Conservation (phyloP, 2,797 vertebrate species). For the Lutjanus campechanus region DNA sequence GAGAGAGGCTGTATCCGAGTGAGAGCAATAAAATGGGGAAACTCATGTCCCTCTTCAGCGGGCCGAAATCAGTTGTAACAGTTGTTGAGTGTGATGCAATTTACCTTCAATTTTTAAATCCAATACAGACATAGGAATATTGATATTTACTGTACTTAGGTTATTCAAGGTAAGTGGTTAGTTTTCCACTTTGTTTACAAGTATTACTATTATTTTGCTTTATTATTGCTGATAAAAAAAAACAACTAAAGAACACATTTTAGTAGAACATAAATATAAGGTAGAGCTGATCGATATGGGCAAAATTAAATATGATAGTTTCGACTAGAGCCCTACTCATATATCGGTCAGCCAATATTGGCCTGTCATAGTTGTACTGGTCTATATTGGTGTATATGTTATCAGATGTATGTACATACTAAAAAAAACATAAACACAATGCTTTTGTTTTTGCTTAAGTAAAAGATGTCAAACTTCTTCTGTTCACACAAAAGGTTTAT, state of each 20-base stretch:
- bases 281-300: neutral
- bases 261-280: slow-evolving; percentile 16
- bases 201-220: neutral
- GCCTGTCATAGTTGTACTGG: too few species aligned
- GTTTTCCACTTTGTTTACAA: slow-evolving; percentile 9
- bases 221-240: neutral
- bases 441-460: too few species aligned
- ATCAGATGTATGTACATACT: too few species aligned
- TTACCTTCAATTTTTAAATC: slow-evolving; percentile 19
- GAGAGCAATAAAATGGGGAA: slow-evolving; percentile 57
- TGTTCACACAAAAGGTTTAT: too few species aligned
- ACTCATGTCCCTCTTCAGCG: slow-evolving; percentile 60
- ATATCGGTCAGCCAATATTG: too few species aligned
- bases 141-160: slow-evolving; percentile 19
- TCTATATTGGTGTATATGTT: too few species aligned
- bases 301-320: too few species aligned
- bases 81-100: slow-evolving; percentile 40
- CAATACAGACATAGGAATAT: slow-evolving; percentile 11
- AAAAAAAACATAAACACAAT: too few species aligned
- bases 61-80: slow-evolving; percentile 27
- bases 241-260: neutral
- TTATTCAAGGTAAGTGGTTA: neutral
- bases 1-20: slow-evolving; percentile 40
- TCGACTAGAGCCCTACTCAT: too few species aligned
- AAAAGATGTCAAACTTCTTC: too few species aligned